Percentiles rank a stretch among this genome's conserved stretches.
These are phyloP conservation scores for Panthera tigris DNA, from an alignment of 2,113 vertebrate genomes.

Conservation along the genomic window DNA sequence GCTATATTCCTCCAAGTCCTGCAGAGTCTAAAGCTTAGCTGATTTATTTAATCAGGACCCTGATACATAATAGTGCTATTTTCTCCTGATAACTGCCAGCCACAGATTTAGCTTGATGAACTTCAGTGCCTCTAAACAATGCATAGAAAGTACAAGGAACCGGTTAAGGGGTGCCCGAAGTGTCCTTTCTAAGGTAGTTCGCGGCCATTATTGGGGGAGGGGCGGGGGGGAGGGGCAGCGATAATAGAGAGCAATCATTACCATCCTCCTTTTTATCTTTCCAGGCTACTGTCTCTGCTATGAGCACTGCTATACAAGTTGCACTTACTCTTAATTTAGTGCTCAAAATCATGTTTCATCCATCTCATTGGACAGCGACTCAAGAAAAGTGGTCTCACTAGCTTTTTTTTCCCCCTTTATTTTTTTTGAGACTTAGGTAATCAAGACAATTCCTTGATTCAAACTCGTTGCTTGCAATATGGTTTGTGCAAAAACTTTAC, in stretches of 20 bases:
- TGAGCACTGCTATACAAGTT: neutral
- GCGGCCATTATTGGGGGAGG: neutral
- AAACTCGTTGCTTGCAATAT: fast-evolving
- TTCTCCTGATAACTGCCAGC: neutral
- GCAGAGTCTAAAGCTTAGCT: neutral
- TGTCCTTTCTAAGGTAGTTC: neutral
- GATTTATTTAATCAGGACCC: neutral
- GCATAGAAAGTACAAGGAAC: neutral
- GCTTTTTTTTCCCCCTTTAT: neutral
- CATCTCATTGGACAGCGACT: neutral
- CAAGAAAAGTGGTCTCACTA: neutral
- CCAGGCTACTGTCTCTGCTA: neutral
- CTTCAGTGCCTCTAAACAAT: neutral
- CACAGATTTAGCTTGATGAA: conserved; percentile 3
- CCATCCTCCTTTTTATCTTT: neutral
- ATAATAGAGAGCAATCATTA: fast-evolving
- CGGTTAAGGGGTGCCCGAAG: neutral
- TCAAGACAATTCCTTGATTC: neutral
- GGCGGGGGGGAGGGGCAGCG: too few species aligned
- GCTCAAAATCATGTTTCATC: neutral
- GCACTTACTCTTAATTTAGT: neutral
- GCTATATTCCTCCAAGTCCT: neutral
- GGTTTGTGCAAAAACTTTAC: neutral
- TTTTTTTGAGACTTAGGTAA: neutral
- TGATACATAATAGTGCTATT: neutral